phyloP scores from a whole-genome alignment of 2,888 invertebrate species.

The Eledona agricola region DNA sequence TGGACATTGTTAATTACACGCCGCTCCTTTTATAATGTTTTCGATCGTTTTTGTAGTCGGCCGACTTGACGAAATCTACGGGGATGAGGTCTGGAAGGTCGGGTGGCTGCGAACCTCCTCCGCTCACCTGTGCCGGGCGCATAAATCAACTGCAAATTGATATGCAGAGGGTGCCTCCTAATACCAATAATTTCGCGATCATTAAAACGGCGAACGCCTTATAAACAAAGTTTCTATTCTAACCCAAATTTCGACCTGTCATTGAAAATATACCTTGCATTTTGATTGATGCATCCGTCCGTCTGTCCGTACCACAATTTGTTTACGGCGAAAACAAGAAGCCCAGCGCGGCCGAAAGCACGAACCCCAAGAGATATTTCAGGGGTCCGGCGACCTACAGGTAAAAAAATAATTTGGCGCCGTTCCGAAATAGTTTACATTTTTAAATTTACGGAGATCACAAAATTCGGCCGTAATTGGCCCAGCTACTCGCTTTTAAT shows the following conservation, averaged over 20 bases:
- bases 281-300: slow-evolving; percentile 58
- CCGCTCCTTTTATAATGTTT: slow-evolving; percentile 50
- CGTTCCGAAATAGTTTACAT: slow-evolving; percentile 52
- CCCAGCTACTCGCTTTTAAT: slow-evolving; percentile 55
- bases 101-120: too few relatives aligned
- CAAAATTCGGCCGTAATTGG: slow-evolving; percentile 55
- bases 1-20: slow-evolving; percentile 58
- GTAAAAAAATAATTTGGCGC: slow-evolving; percentile 56
- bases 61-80: too few relatives aligned
- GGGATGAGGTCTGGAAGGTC: too few relatives aligned
- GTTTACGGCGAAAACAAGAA: slow-evolving; percentile 40
- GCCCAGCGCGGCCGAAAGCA: slow-evolving; percentile 20
- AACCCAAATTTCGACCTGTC: slow-evolving; percentile 58
- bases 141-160: slow-evolving; percentile 34
- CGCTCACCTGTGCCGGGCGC: too few relatives aligned
- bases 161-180: slow-evolving; percentile 30
- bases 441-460: slow-evolving; percentile 48
- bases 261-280: slow-evolving; percentile 58
- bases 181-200: slow-evolving; percentile 35
- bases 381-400: slow-evolving; percentile 37
- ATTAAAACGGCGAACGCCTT: slow-evolving; percentile 28
- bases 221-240: slow-evolving; percentile 49
- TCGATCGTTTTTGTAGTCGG: slow-evolving; percentile 21
- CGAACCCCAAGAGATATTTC: slow-evolving; percentile 35
- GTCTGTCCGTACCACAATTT: slow-evolving; percentile 44